phyloP scores from a whole-genome alignment of 2,888 invertebrate genomes.

The Lottia gigantea region DNA sequence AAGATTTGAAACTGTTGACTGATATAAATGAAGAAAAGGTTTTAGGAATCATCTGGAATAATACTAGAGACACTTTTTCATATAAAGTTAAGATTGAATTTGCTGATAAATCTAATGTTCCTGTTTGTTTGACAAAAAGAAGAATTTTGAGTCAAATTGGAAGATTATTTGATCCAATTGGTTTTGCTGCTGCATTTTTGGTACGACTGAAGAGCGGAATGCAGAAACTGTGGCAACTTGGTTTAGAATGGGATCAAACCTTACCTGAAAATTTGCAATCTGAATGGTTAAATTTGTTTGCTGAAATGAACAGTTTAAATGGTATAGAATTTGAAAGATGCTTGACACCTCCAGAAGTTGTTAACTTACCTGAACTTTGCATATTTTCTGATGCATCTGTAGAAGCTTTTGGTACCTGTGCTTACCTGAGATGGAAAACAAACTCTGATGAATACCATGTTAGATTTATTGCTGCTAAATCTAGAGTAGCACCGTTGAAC shows the following conservation, averaged over 20 bases:
- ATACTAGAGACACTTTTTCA: not conserved
- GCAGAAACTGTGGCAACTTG: conserved; percentile 1
- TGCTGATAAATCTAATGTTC: not conserved
- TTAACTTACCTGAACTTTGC: not conserved
- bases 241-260: not conserved
- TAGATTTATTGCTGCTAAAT: too few relatives aligned
- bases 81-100: not conserved
- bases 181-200: conserved; percentile 9
- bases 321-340: not conserved
- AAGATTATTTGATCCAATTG: not conserved
- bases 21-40: not conserved
- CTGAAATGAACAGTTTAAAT: not conserved
- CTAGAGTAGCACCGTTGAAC: too few relatives aligned
- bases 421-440: conserved; percentile 4
- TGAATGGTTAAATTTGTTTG: not conserved
- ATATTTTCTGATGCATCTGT: too few relatives aligned
- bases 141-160: not conserved
- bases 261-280: not conserved
- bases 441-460: too few relatives aligned
- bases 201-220: not conserved
- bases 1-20: not conserved
- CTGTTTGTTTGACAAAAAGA: not conserved
- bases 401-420: not conserved
- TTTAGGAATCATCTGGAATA: not conserved
- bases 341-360: not conserved